Base-by-base conservation (phyloP, 2,113 vertebrate genomes). In the Ptychochromis oligacanthus region DNA sequence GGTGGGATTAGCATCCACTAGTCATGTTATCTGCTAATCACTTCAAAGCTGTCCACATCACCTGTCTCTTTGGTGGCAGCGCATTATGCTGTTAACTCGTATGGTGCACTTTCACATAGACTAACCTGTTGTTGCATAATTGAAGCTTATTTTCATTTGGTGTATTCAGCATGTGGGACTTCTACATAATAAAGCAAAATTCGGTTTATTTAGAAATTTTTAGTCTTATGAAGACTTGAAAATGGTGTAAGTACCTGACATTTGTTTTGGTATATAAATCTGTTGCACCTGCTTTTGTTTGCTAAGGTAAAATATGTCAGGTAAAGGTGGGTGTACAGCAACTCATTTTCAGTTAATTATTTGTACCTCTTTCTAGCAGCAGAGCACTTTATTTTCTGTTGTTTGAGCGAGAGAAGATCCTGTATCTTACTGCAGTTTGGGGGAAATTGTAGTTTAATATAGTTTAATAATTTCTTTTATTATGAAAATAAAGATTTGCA, bases 1-100 rank as follows among this genome's bases (percentile, higher is more conserved):
- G 56, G 49, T 12, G 2, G 76, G 87, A 91, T 90, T 90, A 91
- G 75, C 60, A 58, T 77, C 56, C 13, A 10, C 12, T 56, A 49
- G 64, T 67, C 49, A 24, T n/a, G 34, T 89, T 84, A 80, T 86
- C 65, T 24, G n/a, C 52, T 87, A 81, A 88, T 91, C 82, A 78
- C 74, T 52, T 86, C 54, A 84, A 80, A 83, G 76, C 58, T 72
- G 76, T 8, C 70, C 38, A 36, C 70, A 49, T 76, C 74, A 49
- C 28, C 74, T 57, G 40, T 31, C 9, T 78, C 75, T 36, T 40
- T 14, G 15, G 43, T 28, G 60, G 22, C 7, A 10, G 15, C 26
- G 72, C 34, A 56, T 82, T 74, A 72, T 17, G 17, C 36, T 59
- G 57, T 11, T 67, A 40, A 7, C n/a, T 89, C 7, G 85, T 62